Evolutionary conservation across 2,888 invertebrate genomes (phyloP), one percentile per base, ranked within the genome.

Genomic region (Chrysolina oricalcia): DNA sequence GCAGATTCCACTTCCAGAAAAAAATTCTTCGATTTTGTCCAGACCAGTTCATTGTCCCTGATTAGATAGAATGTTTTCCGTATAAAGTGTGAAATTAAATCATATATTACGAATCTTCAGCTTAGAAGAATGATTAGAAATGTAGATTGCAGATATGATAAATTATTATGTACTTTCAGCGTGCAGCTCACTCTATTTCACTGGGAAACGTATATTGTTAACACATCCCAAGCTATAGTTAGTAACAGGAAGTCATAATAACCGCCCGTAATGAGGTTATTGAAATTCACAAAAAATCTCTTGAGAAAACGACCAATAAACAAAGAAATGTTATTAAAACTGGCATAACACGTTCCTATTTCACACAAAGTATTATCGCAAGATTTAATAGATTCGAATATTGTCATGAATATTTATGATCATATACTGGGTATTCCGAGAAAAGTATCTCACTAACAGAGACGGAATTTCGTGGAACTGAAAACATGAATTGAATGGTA

Each of bases 241-340:
- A 59, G 59, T 59, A 59, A 59, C 59, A 59, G 59, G 59, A 59
- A 59, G 59, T 59, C 59, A 27, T 59, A 59, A 59, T 59, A 59
- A 59, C 59, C 27, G 23, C 59, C 59, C 59, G 59, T 59, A 59
- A 59, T 59, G 59, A 59, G 59, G 59, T 59, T 59, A 59, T 59
- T 59, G 59, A 59, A 59, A 59, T 59, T 59, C 59, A 9, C 27
- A 59, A 59, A 59, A 59, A 59, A 59, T 59, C 59, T 59, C 59
- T 35, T 48, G 67, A 50, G 67, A 67, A 69, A 69, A 59, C 59
- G 43, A 70, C 59, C 43, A 41, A 35, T 53, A 40, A 70, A 70
- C 69, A 70, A 70, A 70, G 69, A 59, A 70, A 70, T 70, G 35
- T 46, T 70, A 70, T 70, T 70, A 62, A 70, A 70, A 70, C 63